Percentiles rank a stretch among this genome's conserved stretches.
phyloP scores from a whole-genome alignment of 2,113 vertebrate species.

The Gallinago media region DNA sequence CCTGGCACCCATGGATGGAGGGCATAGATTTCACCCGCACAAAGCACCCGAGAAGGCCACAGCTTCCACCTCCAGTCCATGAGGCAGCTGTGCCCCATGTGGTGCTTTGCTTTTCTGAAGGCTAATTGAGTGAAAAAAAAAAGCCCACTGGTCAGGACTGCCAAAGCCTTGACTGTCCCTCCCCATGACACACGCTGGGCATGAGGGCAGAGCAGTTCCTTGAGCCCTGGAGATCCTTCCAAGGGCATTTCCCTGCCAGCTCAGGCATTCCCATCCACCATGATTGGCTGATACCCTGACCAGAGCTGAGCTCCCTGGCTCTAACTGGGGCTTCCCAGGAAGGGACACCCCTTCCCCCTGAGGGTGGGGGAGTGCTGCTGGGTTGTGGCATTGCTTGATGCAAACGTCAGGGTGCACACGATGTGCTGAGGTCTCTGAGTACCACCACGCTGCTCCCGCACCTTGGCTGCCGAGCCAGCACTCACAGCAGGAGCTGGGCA shows the following conservation, averaged over 20 bases:
- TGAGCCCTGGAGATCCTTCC: background rate
- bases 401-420: accelerated
- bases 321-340: background rate
- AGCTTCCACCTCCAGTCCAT: background rate
- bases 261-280: background rate
- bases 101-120: background rate
- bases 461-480: background rate
- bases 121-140: background rate
- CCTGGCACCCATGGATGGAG: too few relatives aligned
- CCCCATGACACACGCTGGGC: too few relatives aligned
- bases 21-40: background rate
- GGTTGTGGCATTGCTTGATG: background rate
- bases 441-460: background rate
- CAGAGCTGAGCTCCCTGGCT: background rate
- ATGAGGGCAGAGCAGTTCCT: background rate
- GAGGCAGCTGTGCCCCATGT: too few relatives aligned
- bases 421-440: background rate
- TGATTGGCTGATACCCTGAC: background rate
- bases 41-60: background rate
- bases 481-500: background rate
- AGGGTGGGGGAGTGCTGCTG: accelerated
- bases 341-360: background rate
- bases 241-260: background rate
- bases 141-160: too few relatives aligned
- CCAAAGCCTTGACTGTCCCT: background rate